These are phyloP conservation scores for Lycodopsis pacificus DNA, from an alignment of 2,797 vertebrate species.

Conservation along the genomic window DNA sequence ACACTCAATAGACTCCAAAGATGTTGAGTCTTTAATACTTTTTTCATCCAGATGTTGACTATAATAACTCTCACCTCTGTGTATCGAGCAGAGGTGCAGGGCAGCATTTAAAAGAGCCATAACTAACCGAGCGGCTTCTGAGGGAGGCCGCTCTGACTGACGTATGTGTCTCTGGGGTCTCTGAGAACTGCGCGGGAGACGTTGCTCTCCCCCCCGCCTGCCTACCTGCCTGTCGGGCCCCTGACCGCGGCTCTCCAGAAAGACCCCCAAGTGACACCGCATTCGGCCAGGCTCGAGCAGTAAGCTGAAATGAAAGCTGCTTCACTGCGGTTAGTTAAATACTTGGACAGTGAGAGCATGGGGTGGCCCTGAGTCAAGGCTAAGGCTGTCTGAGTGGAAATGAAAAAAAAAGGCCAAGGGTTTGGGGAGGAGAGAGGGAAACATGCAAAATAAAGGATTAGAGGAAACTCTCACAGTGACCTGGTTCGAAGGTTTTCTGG, in stretches of 20 bases:
- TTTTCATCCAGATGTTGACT: constrained; percentile 44
- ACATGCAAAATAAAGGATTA: constrained; percentile 73
- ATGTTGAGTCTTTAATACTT: constrained; percentile 19
- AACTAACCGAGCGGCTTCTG: constrained; percentile 71
- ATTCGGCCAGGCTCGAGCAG: constrained; percentile 72
- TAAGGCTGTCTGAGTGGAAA: constrained; percentile 82
- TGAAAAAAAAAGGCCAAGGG: constrained; percentile 52
- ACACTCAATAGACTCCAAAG: not conserved
- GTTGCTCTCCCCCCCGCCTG: constrained; percentile 75
- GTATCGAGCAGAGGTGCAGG: constrained; percentile 56
- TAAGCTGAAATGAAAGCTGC: constrained; percentile 84
- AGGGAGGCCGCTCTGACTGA: constrained; percentile 70
- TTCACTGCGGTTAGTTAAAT: constrained; percentile 85
- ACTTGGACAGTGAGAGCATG: constrained; percentile 82
- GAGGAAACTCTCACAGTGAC: constrained; percentile 62
- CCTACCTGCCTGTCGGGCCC: constrained; percentile 74
- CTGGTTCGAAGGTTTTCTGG: constrained; percentile 66
- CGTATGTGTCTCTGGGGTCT: constrained; percentile 73
- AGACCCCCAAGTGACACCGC: constrained; percentile 79
- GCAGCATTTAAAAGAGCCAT: constrained; percentile 67
- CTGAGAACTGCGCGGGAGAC: constrained; percentile 60
- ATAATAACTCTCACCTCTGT: constrained; percentile 54
- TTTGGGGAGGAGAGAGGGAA: constrained; percentile 58
- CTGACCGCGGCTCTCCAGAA: constrained; percentile 77
- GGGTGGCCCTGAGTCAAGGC: constrained; percentile 83